Conservation (phyloP, 2,113 vertebrate genomes). For the human (Homo sapiens) region GRCh38 chr5:167549001-167549500, state of each 20-base stretch:
- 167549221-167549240: neutral
- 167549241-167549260: neutral
- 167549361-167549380: conserved; percentile 42
- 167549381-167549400: conserved; percentile 51
- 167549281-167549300: neutral
- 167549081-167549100: neutral
- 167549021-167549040: neutral
- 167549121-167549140: neutral
- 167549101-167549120: neutral
- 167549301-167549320: neutral
- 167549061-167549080: neutral
- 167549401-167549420: neutral
- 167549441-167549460: neutral
- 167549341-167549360: neutral
- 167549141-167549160: neutral
- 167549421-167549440: neutral
- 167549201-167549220: neutral
- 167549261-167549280: neutral
- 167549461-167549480: neutral
- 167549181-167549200: neutral
- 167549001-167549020: neutral
- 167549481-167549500: neutral
- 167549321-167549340: conserved; percentile 2
- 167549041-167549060: neutral
- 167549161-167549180: neutral